Base-by-base conservation (phyloP, 2,888 invertebrate genomes). In the Aspidiotus rigidus region DNA sequence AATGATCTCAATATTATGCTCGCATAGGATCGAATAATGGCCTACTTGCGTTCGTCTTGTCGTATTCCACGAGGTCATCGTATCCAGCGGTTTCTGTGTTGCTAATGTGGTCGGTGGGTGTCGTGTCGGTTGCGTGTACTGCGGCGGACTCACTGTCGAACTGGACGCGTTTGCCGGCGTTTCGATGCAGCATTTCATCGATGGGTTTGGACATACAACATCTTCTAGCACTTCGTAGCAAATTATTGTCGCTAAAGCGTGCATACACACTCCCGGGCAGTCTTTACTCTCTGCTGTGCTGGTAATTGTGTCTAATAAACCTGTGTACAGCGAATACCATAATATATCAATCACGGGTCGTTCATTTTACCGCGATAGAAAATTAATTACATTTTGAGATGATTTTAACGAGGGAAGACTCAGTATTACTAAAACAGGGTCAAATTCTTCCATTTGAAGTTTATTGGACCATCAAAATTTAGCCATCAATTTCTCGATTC, bases 221-320 rank as follows among this genome's bases (percentile, higher is more conserved):
- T 91, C 86, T 71, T 91, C 90, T 64, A 89, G 81, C 16, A 93
- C 91, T 74, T 91, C 87, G 77, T 88, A 87, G 77, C 93, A 93
- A 75, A 93, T 88, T 71, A 93, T 80, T 0, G 93, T 88, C 2
- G 93, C 90, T 71, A 93, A 79, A 10, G 90, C 85, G 76, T 93
- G 91, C 72, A 92, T 89, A 78, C 93, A 93, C 70, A 89, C 86
- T 0, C 93, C 93, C 0, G 93, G 93, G 76, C 93, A 93, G 77
- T 90, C 87, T 79, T 89, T 89, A 71, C 87, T 84, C 78, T 90
- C 88, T 71, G 87, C 90, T 71, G 92, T 91, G 73, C 87, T 89
- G 71, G 92, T 90, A 76, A 93, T 84, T 41, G 90, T 87, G 76
- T 92, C 91, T 75, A 93, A 79, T 7, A 93, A 82, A 74, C 91